A percentile compares a stretch with the other conserved stretches of the same genome.
These are phyloP conservation scores for Desmodus rotundus DNA, from an alignment of 2,113 vertebrate genomes.

Conservation along the genomic window DNA sequence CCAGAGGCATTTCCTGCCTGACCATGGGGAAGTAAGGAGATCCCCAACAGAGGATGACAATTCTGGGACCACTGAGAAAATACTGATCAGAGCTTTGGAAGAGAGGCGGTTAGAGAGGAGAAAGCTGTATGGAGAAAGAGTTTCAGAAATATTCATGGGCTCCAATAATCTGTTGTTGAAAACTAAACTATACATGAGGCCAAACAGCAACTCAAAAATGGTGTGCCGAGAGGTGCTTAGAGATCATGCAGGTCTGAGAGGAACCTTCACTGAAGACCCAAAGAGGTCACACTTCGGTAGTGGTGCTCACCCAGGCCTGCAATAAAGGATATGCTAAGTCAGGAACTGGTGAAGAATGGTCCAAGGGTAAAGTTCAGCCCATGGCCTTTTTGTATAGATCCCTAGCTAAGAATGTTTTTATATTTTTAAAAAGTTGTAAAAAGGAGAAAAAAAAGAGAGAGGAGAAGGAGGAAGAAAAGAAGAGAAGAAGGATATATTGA, in stretches of 20 bases:
- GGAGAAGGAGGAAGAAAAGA: too few relatives aligned
- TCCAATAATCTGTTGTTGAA: not conserved
- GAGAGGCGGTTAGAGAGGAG: not conserved
- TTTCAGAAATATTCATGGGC: not conserved
- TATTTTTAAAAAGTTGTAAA: not conserved
- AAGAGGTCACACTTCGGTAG: too few relatives aligned
- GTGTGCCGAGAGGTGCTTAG: not conserved
- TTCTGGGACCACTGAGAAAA: not conserved
- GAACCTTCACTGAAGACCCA: not conserved
- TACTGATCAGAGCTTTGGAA: not conserved
- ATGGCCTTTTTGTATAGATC: too few relatives aligned
- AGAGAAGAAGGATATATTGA: not conserved
- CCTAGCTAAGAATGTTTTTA: not conserved
- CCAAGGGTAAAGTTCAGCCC: not conserved
- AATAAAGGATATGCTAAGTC: not conserved
- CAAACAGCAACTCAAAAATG: not conserved
- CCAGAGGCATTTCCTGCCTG: not conserved
- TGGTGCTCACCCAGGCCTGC: not conserved
- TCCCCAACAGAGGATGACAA: not conserved
- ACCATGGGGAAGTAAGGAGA: not conserved
- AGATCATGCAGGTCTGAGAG: not conserved
- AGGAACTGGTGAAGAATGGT: not conserved
- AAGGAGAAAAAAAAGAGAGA: not conserved
- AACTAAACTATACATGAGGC: not conserved
- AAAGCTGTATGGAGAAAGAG: not conserved